A percentile compares a stretch with the other conserved stretches of the same genome.
These are phyloP conservation scores for Astropecten irregularis DNA, from an alignment of 53 echinoderm and acorn worm species.

Conservation along the genomic window DNA sequence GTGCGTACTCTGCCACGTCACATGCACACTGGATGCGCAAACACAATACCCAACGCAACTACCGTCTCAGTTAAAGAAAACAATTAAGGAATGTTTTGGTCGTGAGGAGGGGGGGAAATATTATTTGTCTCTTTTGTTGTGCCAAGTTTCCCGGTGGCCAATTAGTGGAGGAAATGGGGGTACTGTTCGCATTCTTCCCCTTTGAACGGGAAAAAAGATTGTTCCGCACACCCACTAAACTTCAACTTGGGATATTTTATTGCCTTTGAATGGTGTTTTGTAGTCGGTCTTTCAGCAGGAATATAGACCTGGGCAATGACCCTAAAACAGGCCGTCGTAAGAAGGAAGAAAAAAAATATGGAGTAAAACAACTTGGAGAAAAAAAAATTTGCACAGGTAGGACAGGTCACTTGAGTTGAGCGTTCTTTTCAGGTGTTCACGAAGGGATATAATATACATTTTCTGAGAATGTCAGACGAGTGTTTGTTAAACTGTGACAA, in stretches of 20 bases:
- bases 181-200: background rate
- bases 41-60: constrained; percentile 5
- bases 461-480: constrained; percentile 3
- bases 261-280: background rate
- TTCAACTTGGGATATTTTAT: background rate
- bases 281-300: background rate
- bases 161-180: constrained; percentile 13
- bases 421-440: too few relatives aligned
- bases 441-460: background rate
- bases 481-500: constrained; percentile 27
- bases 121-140: constrained; percentile 9
- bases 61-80: background rate
- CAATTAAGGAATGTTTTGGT: background rate
- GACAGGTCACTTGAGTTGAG: too few relatives aligned
- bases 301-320: constrained; percentile 1
- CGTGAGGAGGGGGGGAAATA: background rate
- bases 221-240: too few relatives aligned
- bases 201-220: too few relatives aligned
- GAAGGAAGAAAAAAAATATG: too few relatives aligned
- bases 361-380: too few relatives aligned
- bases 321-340: too few relatives aligned
- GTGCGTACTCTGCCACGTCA: background rate
- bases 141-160: background rate
- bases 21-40: background rate
- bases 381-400: too few relatives aligned